Base-by-base conservation (phyloP, 2,113 vertebrate genomes). In the Oncorhynchus masou region DNA sequence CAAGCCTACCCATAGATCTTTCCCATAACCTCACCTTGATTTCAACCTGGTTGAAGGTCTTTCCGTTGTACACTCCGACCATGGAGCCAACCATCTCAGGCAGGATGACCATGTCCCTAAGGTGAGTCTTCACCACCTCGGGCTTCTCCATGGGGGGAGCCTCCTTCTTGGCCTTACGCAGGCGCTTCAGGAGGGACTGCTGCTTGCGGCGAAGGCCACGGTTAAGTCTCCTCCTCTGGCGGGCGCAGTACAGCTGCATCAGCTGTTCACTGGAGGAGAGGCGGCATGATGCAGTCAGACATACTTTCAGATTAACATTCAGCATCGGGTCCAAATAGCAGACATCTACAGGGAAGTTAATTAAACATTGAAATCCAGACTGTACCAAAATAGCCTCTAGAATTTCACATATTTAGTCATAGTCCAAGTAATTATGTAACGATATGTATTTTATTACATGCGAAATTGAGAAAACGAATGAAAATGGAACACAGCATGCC, bases 11-110 rank as follows among this genome's bases (percentile, higher is more conserved):
- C 24, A 45, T 4, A 5, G 27, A 4, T 0, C 48, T 0, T 2
- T 0, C 16, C 15, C 51, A 45, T 5, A 16, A 15, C 1, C 93
- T 92, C 89, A 99, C 97, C 96, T 99, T 99, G 88, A 99, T 98
- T 83, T 99, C 98, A 93, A 99, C 98, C 94, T 99, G 98, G 91
- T 99, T 99, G 95, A 99, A 99, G 78, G 97, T 95, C 84, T 99
- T 99, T 91, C 97, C 97, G 0, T 99, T 99, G 93, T 99, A 99
- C 27, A 99, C 98, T 0, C 98, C 98, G 0, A 99, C 97, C 97
- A 99, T 99, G 88, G 97, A 99, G 78, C 98, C 98, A 67, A 99
- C 97, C 98, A 99, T 99, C 92, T 99, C 97, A 0, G 98, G 98
- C 76, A 99, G 94, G 76, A 99, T 97, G 88, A 99, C 95, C 97